Evolutionary conservation across 64 coral and sea anemone species (phyloP), one percentile per base, ranked within the genome.

Genomic region (Pachyseris speciosa): DNA sequence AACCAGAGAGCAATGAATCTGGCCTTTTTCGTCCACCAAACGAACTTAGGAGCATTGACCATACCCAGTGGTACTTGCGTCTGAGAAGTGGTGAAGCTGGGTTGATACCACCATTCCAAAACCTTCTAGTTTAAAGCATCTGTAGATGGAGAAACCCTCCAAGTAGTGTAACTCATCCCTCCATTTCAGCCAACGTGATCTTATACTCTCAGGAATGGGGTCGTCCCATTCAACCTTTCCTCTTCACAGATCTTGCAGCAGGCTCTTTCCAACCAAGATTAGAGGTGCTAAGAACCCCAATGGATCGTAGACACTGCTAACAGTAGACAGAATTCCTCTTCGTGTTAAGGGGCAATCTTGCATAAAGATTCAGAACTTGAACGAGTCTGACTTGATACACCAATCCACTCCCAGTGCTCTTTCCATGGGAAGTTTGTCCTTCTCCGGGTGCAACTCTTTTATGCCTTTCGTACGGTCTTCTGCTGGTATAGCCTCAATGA

Each of bases 111-210:
- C 75, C 24, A 9, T 50, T 52, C 44, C 45, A 6, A 79, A 79
- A 79, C 52, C 75, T 13, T 79, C 75, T 79, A 45, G 75, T 58
- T 79, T 79, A 50, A 79, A 50, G 52, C 75, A 79, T 58, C 75
- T 55, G 45, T 13, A 8, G 30, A 79, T 45, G 44, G 44, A 58
- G 75, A 79, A 51, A 58, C 52, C 32, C 47, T 80, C 48, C 32
- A 80, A 53, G 27, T 34, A 24, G 27, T 34, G 53, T 39, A 80
- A 24, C 75, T 80, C 75, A 8, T 20, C 33, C 26, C 76, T 52
- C 76, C 76, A 80, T 38, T 80, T 80, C 53, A 34, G 13, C 44
- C 44, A 80, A 37, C 9, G 12, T 11, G 12, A 37, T 33, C 49
- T 52, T 37, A 55, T 12, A 15, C 53, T 79, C 45, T 52, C 75